Percentiles rank a stretch among this genome's conserved stretches.
phyloP scores from a whole-genome alignment of 1,140 invertebrate species.

The Daktulosphaira vitifoliae region DNA sequence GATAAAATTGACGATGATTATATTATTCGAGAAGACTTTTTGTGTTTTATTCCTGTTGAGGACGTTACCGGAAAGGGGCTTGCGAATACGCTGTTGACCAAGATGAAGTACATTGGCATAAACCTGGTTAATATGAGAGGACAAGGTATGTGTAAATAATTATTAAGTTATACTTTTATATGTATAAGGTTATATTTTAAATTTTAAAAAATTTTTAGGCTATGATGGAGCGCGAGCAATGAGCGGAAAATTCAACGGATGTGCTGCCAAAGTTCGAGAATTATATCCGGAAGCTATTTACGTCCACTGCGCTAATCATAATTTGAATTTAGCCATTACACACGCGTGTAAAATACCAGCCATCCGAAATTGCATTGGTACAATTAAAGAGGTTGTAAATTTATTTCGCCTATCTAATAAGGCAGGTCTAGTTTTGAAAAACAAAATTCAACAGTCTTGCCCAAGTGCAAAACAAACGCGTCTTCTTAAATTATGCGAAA shows the following conservation, averaged over 20 bases:
- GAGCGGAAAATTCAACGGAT: slow-evolving; percentile 8
- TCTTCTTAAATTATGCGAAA: slow-evolving; percentile 16
- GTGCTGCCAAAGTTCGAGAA: slow-evolving; percentile 4
- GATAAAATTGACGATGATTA: no score
- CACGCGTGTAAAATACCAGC: not conserved
- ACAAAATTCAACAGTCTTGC: not conserved
- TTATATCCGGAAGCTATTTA: slow-evolving; percentile 12
- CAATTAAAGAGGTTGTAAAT: slow-evolving; percentile 16
- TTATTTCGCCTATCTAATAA: slow-evolving; percentile 7
- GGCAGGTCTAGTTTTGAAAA: not conserved
- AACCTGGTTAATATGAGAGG: not conserved
- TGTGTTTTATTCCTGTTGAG: not conserved
- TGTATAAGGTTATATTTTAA: not conserved
- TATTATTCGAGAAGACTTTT: no score
- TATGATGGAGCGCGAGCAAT: slow-evolving; percentile 4
- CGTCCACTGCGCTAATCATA: slow-evolving; percentile 7
- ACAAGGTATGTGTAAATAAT: no score
- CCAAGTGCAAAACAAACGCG: not conserved
- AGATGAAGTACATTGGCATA: not conserved
- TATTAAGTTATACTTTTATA: not conserved
- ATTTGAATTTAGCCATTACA: slow-evolving; percentile 1
- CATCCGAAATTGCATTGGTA: slow-evolving; percentile 9
- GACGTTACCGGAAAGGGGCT: not conserved
- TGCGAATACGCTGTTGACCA: not conserved
- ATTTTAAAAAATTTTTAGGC: not conserved